These are phyloP conservation scores for Lasioglossum vierecki DNA, from an alignment of 2,888 invertebrate species.

Conservation along the genomic window DNA sequence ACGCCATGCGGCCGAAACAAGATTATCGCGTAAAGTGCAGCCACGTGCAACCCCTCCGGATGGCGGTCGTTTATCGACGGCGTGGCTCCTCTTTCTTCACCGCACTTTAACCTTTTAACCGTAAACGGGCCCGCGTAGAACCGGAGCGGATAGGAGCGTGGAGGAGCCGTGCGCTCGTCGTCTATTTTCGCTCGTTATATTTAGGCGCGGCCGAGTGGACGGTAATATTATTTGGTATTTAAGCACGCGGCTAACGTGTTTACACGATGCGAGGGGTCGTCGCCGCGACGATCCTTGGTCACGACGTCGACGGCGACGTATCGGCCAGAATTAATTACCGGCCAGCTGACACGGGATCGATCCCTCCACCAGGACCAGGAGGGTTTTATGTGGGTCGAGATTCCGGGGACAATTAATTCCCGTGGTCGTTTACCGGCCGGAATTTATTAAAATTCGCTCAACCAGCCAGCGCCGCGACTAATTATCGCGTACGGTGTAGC, in stretches of 20 bases:
- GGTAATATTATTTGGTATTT: conserved; percentile 31
- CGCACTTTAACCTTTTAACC: conserved; percentile 59
- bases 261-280: background rate
- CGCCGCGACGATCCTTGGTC: background rate
- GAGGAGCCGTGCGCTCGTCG: background rate
- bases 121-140: conserved; percentile 18
- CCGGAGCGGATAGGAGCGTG: background rate
- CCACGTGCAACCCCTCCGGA: conserved; percentile 37
- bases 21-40: conserved; percentile 64
- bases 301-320: background rate
- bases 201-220: conserved; percentile 42
- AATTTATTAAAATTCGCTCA: conserved; percentile 11
- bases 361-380: background rate
- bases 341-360: background rate
- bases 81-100: conserved; percentile 35
- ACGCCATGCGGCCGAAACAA: conserved; percentile 52
- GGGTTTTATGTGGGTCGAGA: background rate
- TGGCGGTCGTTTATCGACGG: conserved; percentile 51
- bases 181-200: conserved; percentile 51
- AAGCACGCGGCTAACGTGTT: conserved; percentile 6
- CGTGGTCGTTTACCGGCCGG: conserved; percentile 11
- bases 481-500: background rate
- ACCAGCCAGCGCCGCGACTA: background rate
- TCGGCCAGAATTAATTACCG: background rate
- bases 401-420: conserved; percentile 7